Percentiles rank a stretch among this genome's conserved stretches.
phyloP scores from a whole-genome alignment of 2,797 vertebrate genomes.

The Poliocrania exsul region DNA sequence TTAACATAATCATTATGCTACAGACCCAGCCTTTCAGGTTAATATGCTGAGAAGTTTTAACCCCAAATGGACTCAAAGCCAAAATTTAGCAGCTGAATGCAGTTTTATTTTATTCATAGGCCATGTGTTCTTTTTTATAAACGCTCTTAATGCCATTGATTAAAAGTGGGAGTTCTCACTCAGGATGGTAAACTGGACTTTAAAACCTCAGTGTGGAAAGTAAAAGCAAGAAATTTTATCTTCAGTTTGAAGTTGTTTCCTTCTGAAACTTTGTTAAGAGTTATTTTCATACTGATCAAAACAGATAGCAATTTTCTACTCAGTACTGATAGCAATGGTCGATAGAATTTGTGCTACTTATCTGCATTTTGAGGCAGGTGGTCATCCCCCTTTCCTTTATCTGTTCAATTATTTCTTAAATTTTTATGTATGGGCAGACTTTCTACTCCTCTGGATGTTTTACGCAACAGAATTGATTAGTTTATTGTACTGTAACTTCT shows the following conservation, averaged over 20 bases:
- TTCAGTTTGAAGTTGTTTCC: background rate
- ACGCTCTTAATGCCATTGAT: background rate
- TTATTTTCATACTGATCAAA: constrained; percentile 5
- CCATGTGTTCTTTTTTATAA: background rate
- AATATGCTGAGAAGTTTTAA: background rate
- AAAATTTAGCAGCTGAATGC: background rate
- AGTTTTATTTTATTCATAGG: background rate
- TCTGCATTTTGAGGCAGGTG: background rate
- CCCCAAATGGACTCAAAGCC: background rate
- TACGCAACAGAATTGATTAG: background rate
- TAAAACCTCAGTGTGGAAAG: background rate
- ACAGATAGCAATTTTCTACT: background rate
- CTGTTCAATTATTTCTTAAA: background rate
- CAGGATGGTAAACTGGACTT: background rate
- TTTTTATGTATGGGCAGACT: background rate
- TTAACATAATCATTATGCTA: background rate
- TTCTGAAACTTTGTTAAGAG: background rate
- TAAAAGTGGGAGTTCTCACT: background rate
- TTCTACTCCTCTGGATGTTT: background rate
- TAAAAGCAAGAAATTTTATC: background rate
- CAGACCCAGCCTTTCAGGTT: background rate
- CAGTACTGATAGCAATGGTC: background rate
- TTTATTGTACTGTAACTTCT: background rate
- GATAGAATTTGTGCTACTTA: background rate
- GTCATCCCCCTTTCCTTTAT: background rate